A percentile compares a stretch with the other conserved stretches of the same genome.
Conservation (phyloP, 2,797 vertebrate genomes). For the Anas flavirostris region DNA sequence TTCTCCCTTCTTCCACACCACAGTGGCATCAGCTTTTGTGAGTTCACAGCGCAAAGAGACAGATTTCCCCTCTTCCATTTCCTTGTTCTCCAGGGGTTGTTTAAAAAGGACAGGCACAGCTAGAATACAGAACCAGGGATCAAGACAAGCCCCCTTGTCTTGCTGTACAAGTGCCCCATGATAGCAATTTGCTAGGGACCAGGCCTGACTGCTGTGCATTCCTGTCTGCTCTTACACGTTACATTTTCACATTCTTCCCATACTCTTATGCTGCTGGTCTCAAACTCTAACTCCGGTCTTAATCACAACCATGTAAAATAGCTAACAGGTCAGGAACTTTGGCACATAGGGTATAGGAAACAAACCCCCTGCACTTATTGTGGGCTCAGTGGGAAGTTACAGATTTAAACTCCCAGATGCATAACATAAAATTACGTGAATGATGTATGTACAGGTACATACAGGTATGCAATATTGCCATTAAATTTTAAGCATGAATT, state of each 20-base stretch:
- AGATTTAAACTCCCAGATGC: neutral
- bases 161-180: fast-evolving
- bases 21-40: conserved; percentile 37
- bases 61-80: conserved; percentile 58
- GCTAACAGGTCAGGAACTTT: neutral
- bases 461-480: fast-evolving
- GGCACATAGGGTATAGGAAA: neutral
- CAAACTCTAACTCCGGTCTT: neutral
- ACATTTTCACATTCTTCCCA: neutral
- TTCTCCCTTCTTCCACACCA: conserved; percentile 77
- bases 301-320: neutral
- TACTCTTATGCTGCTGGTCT: neutral
- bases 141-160: neutral
- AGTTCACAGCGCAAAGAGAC: conserved; percentile 62
- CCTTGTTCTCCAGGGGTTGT: conserved; percentile 59
- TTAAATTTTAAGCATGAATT: neutral
- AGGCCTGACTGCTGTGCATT: neutral
- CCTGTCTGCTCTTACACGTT: neutral
- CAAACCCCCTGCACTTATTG: neutral
- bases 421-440: neutral
- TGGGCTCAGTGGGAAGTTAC: neutral
- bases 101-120: conserved; percentile 73
- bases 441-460: neutral
- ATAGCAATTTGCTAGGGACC: neutral
- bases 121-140: conserved; percentile 34